These are phyloP conservation scores for Manis javanica DNA, from an alignment of 2,797 vertebrate species.

Conservation along the genomic window DNA sequence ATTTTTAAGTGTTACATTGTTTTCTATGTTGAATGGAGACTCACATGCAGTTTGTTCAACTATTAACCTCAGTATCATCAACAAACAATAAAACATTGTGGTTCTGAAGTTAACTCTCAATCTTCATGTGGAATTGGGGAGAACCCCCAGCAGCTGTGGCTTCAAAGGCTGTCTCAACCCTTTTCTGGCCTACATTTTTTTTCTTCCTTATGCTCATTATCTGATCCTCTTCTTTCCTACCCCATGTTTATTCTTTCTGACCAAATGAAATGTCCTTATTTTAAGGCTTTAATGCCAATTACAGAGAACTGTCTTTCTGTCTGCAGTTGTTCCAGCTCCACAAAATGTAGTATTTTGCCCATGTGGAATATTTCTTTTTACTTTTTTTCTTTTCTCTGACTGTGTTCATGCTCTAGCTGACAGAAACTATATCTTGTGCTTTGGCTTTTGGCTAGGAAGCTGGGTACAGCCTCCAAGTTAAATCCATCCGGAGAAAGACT, in stretches of 20 bases:
- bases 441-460: slow-evolving; percentile 1
- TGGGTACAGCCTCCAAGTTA: neutral
- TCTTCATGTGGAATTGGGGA: neutral
- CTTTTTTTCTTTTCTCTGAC: neutral
- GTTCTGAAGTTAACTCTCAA: neutral
- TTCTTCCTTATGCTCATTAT: neutral
- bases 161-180: neutral
- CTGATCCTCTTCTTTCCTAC: neutral
- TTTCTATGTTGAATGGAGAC: slow-evolving; percentile 14
- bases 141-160: neutral
- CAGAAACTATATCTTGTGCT: neutral
- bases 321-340: neutral
- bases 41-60: neutral
- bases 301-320: slow-evolving; percentile 4
- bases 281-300: neutral
- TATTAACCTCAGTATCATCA: neutral
- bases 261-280: neutral
- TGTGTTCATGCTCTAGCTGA: neutral
- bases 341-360: neutral
- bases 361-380: neutral
- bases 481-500: neutral
- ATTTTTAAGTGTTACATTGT: slow-evolving; percentile 27
- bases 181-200: neutral
- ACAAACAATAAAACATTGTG: neutral
- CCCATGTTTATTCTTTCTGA: neutral